Evolutionary conservation across 2,797 vertebrate genomes (phyloP).

Genomic region (Cyclura pinguis): DNA sequence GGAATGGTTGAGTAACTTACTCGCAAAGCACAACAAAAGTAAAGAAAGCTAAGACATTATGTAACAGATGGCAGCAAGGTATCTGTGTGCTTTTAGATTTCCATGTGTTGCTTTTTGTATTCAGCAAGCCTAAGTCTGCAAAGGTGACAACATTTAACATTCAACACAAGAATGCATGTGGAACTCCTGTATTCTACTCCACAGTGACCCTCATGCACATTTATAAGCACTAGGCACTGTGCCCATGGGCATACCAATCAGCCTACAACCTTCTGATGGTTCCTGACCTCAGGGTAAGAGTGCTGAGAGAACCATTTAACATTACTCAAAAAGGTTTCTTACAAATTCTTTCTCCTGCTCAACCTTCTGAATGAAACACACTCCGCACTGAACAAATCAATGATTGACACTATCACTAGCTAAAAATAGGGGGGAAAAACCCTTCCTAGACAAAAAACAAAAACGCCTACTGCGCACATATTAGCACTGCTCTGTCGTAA

Average conservation of each 20-base stretch:
- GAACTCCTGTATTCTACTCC: background rate
- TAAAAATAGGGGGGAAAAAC: background rate
- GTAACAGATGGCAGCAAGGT: background rate
- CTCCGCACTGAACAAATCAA: background rate
- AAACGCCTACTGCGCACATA: background rate
- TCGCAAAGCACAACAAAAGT: slow-evolving; percentile 2
- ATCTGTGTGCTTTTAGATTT: slow-evolving; percentile 9
- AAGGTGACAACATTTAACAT: background rate
- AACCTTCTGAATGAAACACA: background rate
- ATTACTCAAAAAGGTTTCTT: background rate
- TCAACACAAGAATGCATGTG: background rate
- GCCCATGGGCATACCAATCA: background rate
- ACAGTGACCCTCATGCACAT: background rate
- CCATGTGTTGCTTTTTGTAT: background rate
- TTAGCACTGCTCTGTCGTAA: slow-evolving; percentile 1
- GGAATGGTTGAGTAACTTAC: background rate
- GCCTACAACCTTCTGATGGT: background rate
- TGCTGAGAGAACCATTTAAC: background rate
- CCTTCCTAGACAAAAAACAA: background rate
- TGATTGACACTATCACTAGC: background rate
- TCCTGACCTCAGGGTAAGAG: background rate
- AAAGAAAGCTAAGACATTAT: slow-evolving; percentile 10
- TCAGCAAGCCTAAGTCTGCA: background rate
- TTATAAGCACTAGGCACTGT: background rate
- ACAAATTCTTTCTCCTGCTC: background rate